Base-by-base conservation (phyloP, 2,888 invertebrate species). In the Plebejus anna region DNA sequence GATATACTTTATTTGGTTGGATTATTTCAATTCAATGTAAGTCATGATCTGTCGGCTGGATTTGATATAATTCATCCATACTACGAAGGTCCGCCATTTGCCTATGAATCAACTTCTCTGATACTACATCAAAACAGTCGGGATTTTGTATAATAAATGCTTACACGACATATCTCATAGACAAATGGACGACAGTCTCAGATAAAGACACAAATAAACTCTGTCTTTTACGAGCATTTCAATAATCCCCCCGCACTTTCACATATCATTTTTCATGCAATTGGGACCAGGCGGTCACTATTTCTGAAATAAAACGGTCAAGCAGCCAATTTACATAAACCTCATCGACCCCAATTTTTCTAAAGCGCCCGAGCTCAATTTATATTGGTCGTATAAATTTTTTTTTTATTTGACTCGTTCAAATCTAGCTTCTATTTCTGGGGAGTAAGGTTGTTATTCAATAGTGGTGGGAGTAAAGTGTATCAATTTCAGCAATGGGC, bases 401-500 rank as follows among this genome's bases (percentile, higher is more conserved):
- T 81, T 79, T 51, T 38, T 57, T 77, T 51, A 78, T 71, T 66
- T 61, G 70, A 57, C 66, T 76, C 55, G 77, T 76, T 75, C 78
- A 61, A 86, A 85, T 83, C 78, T 83, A 76, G 76, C 79, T 85
- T 82, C 81, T 89, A 86, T 81, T 6, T 11, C 38, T 13, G 79
- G 77, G 78, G 76, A 28, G 72, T 81, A 85, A 87, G 82, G 81
- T 80, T 78, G 32, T 16, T 5, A 32, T 66, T 66, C 32, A 77
- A 78, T 78, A 77, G 78, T 84, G 84, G 84, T 82, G 81, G 81
- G 42, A 16, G 85, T 85, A 86, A 88, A 87, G 88, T 90, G 88
- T 93, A 92, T 92, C 92, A 92, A 93, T 92, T 92, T 93, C 90
- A 88, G 89, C 86, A 90, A 89, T 90, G 88, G 90, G 83, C 83